Percentiles rank a stretch among this genome's conserved stretches.
phyloP scores from a whole-genome alignment of 1,140 invertebrate genomes.

The Thalassaphorura encarpata region DNA sequence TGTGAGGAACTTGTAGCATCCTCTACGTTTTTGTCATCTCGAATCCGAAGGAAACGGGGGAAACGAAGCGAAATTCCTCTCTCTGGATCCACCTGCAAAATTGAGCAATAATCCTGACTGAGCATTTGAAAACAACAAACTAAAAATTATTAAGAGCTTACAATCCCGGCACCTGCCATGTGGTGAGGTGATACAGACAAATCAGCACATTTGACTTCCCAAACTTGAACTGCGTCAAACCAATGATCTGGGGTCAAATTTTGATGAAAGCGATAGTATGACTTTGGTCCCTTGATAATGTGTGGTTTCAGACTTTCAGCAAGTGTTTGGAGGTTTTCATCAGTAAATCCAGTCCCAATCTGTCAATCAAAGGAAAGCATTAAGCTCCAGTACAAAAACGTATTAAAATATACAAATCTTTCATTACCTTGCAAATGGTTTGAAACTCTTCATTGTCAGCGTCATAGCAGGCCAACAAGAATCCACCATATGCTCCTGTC shows the following conservation, averaged over 20 bases:
- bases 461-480: constrained; percentile 94
- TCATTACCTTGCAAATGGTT: constrained; percentile 68
- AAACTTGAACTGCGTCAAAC: constrained; percentile 87
- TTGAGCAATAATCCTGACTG: background rate
- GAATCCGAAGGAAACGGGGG: constrained; percentile 81
- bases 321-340: constrained; percentile 75
- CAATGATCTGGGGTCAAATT: constrained; percentile 80
- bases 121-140: background rate
- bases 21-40: constrained; percentile 89
- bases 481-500: constrained; percentile 90
- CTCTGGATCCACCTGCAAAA: constrained; percentile 63
- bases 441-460: constrained; percentile 88
- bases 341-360: constrained; percentile 96
- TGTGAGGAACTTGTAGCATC: constrained; percentile 86
- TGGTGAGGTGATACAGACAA: constrained; percentile 93
- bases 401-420: constrained; percentile 6
- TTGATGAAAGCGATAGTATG: constrained; percentile 76
- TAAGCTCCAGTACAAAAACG: constrained; percentile 4
- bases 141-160: constrained; percentile 40
- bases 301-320: constrained; percentile 67
- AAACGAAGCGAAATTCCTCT: constrained; percentile 94
- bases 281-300: constrained; percentile 59
- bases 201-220: constrained; percentile 99
- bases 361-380: constrained; percentile 40
- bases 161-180: constrained; percentile 75